Base-by-base conservation (phyloP, 1,140 invertebrate genomes). In the Panagrolaimus sp. region DNA sequence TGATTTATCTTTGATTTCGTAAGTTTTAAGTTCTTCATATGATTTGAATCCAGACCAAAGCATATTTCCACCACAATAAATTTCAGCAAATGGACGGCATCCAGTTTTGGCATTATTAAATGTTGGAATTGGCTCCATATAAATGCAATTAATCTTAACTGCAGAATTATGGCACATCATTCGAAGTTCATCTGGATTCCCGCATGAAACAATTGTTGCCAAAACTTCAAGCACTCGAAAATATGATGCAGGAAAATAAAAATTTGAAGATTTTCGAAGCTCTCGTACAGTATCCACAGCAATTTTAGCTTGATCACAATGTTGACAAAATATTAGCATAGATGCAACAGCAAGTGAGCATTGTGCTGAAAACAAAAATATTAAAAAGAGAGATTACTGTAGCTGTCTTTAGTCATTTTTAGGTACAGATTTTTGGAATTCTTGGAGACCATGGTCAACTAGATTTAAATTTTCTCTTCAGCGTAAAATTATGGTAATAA, bases 31-130 rank as follows among this genome's bases (percentile, higher is more conserved):
- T 44, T 75, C 74, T 15, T 96, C 93, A 83, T 96, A 96, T 70
- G 93, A 91, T 76, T 91, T 89, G 12, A 88, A 86, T 0, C 92
- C 93, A 0, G 90, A 90, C 14, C 93, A 87, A 14, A 94, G 84
- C 80, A 91, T 87, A 55, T 91, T 88, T 71, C 93, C 91, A 78
- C 91, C 92, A 77, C 91, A 90, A 83, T 90, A 94, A 44, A 96
- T 88, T 85, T 97, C 93, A 26, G 94, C 87, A 85, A 92, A 96
- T 14, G 93, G 92, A 71, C 93, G 87, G 82, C 93, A 95, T 0
- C 94, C 94, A 86, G 94, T 94, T 68, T 91, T 90, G 77, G 55
- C 46, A 17, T 63, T 24, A 65, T 75, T 75, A 28, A 75, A 75
- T 4, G 68, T 24, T 5, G 73, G 73, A 38, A 71, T 43, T 12